Evolutionary conservation across 2,888 invertebrate genomes (phyloP).

Genomic region (Cantharis lateralis): DNA sequence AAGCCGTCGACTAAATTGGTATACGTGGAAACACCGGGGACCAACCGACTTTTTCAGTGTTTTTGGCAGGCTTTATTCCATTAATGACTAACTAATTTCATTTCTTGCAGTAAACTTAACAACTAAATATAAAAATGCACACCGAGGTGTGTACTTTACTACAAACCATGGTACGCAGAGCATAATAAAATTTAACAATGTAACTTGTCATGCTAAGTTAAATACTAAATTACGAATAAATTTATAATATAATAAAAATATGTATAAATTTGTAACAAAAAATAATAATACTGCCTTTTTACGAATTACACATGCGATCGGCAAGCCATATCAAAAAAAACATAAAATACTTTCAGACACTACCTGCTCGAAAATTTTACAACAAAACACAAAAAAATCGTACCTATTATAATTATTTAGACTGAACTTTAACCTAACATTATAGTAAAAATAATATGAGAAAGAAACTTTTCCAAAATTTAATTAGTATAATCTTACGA

Average conservation of each 20-base stretch:
- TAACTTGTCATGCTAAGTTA: conserved; percentile 29
- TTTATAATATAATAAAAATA: conserved; percentile 20
- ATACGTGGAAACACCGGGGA: no score
- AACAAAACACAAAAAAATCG: conserved; percentile 7
- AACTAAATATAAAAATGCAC: conserved; percentile 46
- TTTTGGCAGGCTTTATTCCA: no score
- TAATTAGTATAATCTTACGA: conserved; percentile 62
- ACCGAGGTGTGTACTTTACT: conserved; percentile 50
- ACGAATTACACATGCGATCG: conserved; percentile 37
- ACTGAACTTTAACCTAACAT: not conserved
- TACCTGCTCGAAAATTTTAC: conserved; percentile 21
- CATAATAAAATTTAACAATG: conserved; percentile 23
- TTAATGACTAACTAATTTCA: conserved; percentile 2
- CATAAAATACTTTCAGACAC: conserved; percentile 19
- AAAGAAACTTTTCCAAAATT: not conserved
- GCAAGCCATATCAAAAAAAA: conserved; percentile 34
- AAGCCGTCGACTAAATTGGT: no score
- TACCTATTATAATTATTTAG: not conserved
- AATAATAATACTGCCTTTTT: conserved; percentile 30
- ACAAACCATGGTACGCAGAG: conserved; percentile 31
- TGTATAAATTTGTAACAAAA: not conserved
- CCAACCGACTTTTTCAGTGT: no score
- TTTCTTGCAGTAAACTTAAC: conserved; percentile 2
- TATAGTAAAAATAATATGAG: not conserved
- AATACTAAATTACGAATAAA: conserved; percentile 18